Evolutionary conservation across 2,797 vertebrate species (phyloP), one percentile per base, ranked within the genome.

Genomic region (Chiropotes sagulatus): DNA sequence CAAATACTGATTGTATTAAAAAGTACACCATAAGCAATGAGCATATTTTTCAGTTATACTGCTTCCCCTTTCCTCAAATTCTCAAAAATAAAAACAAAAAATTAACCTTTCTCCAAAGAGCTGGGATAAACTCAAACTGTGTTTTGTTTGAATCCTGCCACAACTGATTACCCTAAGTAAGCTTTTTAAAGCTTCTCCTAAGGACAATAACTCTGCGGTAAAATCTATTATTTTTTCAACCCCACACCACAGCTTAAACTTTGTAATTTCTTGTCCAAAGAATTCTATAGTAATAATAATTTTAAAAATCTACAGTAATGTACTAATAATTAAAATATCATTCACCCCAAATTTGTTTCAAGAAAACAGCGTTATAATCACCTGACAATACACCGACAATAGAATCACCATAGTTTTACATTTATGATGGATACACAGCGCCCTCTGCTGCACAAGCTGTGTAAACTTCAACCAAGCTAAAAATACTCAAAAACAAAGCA

Each of bases 371-470:
- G 6, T 22, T 88, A 1, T 61, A 73, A 72, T 1, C 0, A 83
- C 54, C 36, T 15, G 96, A 82, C 4, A 70, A 52, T 11, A 80
- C 8, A 73, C 4, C 88, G n/a, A 90, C 6, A 93, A 97, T 79
- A 80, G 9, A 22, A 82, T 14, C 75, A 30, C 39, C 28, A 89
- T 50, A 58, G 6, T 79, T 30, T 10, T 52, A 83, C 64, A 82
- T 10, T 48, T 97, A 64, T 3, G 0, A 13, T 97, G 97, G 98
- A 50, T 39, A 39, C 36, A 90, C 19, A 73, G 97, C 95, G 98
- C 98, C 99, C 98, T 98, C 99, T 99, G 97, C 98, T 98, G 99
- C 64, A 91, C 75, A 81, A 17, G 3, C 1, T 36, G 26, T 52
- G 82, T 54, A 96, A 88, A 46, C 1, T 14, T 82, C 58, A 46